Evolutionary conservation across 2,113 vertebrate genomes (phyloP), one percentile per base, ranked within the genome.

Genomic region (Sitta europaea): DNA sequence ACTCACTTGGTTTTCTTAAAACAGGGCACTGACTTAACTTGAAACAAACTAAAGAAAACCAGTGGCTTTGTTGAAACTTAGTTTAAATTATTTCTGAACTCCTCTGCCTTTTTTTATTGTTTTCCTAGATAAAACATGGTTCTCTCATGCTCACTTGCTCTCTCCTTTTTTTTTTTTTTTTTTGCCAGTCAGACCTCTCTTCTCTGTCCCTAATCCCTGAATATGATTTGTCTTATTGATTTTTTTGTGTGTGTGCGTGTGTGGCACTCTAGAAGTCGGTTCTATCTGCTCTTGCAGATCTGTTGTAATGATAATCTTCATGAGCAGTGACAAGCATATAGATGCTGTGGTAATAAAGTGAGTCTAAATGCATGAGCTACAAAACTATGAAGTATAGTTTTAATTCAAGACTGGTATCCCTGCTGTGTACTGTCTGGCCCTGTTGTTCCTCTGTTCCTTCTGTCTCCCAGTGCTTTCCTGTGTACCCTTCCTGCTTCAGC

Each of bases 281-380:
- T 95, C 38, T 79, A 0, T 88, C 54, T 79, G 33, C 33, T 92
- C 38, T 57, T 86, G 71, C 58, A 80, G 63, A 86, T 85, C 35
- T 90, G 29, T 66, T 66, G 73, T 73, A 90, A 88, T 65, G 38
- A 28, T 79, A 73, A 47, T 70, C 45, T 75, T 81, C 85, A 91
- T 88, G 79, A 94, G 85, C 62, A 86, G 33, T 31, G 63, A 94
- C 86, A 22, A 92, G 59, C 55, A 58, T 80, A 83, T 92, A n/a
- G 88, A 92, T 86, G 54, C 71, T 77, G 63, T 92, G 70, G 55
- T 92, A 93, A 90, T 90, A 92, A 93, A 90, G 54, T 40, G 27
- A 83, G 55, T 84, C 43, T 70, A 92, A 94, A 83, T 90, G 72
- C 38, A 80, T 86, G 82, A 95, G 67, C 82, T 77, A 59, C 57